Evolutionary conservation across 2,113 vertebrate species (phyloP).

Genomic region (Nanorana parkeri): DNA sequence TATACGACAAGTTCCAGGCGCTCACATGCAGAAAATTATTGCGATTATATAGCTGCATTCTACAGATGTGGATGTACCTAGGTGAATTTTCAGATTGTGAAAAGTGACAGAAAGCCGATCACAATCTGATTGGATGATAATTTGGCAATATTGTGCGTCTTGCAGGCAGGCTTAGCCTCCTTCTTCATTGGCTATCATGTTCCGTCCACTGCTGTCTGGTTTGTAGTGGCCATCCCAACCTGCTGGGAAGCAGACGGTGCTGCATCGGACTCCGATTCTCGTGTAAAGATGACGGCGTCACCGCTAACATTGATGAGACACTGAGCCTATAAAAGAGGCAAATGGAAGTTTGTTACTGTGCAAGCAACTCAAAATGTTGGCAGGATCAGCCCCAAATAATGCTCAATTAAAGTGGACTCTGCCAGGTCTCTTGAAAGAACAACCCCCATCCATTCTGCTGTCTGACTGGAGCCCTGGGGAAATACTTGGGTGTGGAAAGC

Average conservation of each 20-base stretch:
- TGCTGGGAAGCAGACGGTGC: conserved; percentile 51
- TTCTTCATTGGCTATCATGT: conserved; percentile 67
- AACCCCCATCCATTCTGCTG: too few species aligned
- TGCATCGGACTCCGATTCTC: conserved; percentile 86
- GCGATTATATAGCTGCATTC: too few species aligned
- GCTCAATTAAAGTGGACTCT: too few species aligned
- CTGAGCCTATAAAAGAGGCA: conserved; percentile 80
- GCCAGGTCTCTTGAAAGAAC: too few species aligned
- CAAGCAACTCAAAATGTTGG: too few species aligned
- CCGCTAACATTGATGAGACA: conserved; percentile 98
- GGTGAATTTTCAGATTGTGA: not conserved
- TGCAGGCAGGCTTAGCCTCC: not conserved
- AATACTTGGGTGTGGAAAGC: too few species aligned
- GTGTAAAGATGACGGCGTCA: conserved; percentile 89
- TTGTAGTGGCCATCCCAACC: conserved; percentile 62
- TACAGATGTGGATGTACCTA: not conserved
- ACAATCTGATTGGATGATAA: not conserved
- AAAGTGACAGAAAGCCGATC: too few species aligned
- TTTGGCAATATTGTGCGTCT: not conserved
- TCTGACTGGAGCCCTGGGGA: too few species aligned
- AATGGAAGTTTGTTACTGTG: not conserved
- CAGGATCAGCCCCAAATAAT: too few species aligned
- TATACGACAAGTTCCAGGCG: too few species aligned
- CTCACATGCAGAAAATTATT: too few species aligned
- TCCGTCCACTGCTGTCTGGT: conserved; percentile 77